A percentile compares a stretch with the other conserved stretches of the same genome.
Evolutionary conservation across 2,113 vertebrate genomes (phyloP).

Genomic region (Phoenicopterus ruber): DNA sequence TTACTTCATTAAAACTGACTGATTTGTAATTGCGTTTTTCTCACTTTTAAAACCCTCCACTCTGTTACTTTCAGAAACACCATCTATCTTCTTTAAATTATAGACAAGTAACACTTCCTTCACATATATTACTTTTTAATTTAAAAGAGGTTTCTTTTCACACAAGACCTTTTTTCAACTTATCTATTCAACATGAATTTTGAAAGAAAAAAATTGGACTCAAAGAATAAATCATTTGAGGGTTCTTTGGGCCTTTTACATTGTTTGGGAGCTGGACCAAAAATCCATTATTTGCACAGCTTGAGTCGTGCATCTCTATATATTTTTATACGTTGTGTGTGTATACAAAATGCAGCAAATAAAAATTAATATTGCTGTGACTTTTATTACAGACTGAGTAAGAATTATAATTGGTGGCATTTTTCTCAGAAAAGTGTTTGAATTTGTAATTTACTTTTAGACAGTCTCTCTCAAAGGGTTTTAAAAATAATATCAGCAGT

Average conservation of each 20-base stretch:
- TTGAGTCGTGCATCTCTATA: neutral
- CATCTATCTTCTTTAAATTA: neutral
- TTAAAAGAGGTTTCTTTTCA: neutral
- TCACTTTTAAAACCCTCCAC: neutral
- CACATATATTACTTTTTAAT: neutral
- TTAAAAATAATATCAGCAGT: neutral
- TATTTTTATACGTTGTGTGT: neutral
- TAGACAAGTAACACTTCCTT: neutral
- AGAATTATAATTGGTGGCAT: neutral
- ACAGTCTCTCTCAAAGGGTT: neutral
- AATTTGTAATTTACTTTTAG: neutral
- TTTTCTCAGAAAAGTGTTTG: neutral
- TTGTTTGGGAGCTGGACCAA: neutral
- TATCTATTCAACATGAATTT: neutral
- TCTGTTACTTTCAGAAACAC: neutral
- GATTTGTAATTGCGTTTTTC: neutral
- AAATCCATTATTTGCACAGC: constrained; percentile 30
- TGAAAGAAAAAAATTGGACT: neutral
- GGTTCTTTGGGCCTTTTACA: neutral
- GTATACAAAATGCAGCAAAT: constrained; percentile 20
- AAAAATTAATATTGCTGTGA: constrained; percentile 11
- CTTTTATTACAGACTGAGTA: neutral
- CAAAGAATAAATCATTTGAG: neutral
- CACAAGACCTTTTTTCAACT: neutral
- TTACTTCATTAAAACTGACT: neutral